These are phyloP conservation scores for Caretta caretta DNA, from an alignment of 2,113 vertebrate genomes.

Conservation along the genomic window DNA sequence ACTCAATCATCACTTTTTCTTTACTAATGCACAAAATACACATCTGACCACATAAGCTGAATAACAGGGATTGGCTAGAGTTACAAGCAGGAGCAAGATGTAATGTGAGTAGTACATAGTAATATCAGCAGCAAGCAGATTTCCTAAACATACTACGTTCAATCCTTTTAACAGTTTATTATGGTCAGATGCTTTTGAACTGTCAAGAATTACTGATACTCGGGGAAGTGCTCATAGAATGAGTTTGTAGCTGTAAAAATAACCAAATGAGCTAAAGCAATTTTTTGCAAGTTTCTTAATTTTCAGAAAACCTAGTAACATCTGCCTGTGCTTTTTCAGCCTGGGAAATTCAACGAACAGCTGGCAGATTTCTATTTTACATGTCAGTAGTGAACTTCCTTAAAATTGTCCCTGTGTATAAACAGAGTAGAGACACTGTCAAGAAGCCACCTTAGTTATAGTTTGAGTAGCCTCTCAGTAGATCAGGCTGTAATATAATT, in stretches of 20 bases:
- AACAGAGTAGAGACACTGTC: rapidly evolving
- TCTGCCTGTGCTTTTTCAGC: background rate
- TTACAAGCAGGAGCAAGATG: background rate
- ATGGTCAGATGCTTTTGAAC: background rate
- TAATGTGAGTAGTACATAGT: background rate
- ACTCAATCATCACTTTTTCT: rapidly evolving
- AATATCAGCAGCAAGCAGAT: background rate
- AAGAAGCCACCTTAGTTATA: rapidly evolving
- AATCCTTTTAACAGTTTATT: background rate
- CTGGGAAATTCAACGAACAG: rapidly evolving
- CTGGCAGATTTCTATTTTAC: rapidly evolving
- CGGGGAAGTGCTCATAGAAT: rapidly evolving
- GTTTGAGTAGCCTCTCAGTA: background rate
- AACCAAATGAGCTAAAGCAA: rapidly evolving
- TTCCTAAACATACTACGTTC: rapidly evolving
- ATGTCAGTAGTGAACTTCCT: rapidly evolving
- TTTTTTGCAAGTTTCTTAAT: background rate
- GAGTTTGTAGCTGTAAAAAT: background rate
- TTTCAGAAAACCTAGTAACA: background rate
- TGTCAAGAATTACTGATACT: background rate
- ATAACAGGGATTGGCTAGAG: background rate
- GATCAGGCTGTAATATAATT: background rate
- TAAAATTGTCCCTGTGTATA: background rate
- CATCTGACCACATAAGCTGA: background rate
- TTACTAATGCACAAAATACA: background rate